phyloP scores from a whole-genome alignment of 64 coral and sea anemone genomes.

The Montipora foliosa region DNA sequence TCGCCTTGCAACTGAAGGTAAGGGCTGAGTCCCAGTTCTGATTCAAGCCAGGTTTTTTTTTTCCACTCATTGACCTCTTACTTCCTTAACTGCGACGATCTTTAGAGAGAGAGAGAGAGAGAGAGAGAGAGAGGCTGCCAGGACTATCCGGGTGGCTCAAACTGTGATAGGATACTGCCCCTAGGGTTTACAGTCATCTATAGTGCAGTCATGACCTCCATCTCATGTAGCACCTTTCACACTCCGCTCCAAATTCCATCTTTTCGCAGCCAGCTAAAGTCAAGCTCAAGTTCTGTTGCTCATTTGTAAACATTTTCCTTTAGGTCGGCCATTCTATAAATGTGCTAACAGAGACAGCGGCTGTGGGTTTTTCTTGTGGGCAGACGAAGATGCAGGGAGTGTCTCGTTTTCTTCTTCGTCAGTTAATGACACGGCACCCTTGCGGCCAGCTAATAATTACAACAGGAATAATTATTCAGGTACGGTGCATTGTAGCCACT shows the following conservation, averaged over 20 bases:
- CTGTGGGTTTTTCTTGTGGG: slow-evolving; percentile 93
- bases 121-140: no score
- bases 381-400: slow-evolving; percentile 49
- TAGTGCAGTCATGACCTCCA: not conserved
- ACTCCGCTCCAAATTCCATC: no score
- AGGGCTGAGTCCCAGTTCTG: no score
- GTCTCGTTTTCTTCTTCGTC: not conserved
- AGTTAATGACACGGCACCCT: not conserved
- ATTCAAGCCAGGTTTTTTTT: no score
- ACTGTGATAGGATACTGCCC: not conserved
- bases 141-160: not conserved
- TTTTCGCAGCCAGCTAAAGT: no score
- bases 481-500: not conserved
- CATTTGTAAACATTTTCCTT: not conserved
- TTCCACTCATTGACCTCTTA: no score
- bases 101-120: no score
- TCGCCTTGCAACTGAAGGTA: no score
- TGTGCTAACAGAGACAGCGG: slow-evolving; percentile 76
- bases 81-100: no score
- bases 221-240: no score
- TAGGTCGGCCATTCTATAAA: slow-evolving; percentile 38
- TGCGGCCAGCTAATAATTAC: not conserved
- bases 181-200: not conserved
- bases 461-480: slow-evolving; percentile 1
- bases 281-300: not conserved